phyloP scores from a whole-genome alignment of 2,888 invertebrate genomes.

The Philereme vetulata region DNA sequence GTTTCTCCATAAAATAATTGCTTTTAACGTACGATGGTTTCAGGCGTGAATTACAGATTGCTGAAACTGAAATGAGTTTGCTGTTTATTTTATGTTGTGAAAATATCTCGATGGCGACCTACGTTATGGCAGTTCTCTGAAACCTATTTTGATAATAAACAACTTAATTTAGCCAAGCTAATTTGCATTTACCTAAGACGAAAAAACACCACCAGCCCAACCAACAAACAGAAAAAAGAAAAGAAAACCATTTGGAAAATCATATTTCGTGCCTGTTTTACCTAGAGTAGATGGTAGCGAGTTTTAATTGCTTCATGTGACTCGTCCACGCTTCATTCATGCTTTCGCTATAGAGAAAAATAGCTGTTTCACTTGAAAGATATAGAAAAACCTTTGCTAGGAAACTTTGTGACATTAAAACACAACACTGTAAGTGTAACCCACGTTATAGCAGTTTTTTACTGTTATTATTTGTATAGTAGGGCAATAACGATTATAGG shows the following conservation, averaged over 20 bases:
- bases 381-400: no score
- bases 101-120: slow-evolving; percentile 9
- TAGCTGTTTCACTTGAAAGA: not conserved
- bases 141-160: no score
- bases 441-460: no score
- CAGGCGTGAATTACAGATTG: slow-evolving; percentile 41
- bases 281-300: slow-evolving; percentile 41
- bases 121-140: no score
- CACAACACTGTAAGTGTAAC: no score
- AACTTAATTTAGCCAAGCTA: no score
- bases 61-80: slow-evolving; percentile 36
- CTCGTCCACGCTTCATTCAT: slow-evolving; percentile 52
- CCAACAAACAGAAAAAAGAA: slow-evolving; percentile 22
- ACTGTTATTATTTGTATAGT: no score
- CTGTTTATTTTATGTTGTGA: slow-evolving; percentile 27
- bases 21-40: slow-evolving; percentile 41
- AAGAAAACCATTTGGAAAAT: slow-evolving; percentile 42
- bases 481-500: no score
- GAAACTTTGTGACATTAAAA: no score
- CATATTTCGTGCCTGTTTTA: slow-evolving; percentile 42
- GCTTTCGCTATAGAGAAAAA: slow-evolving; percentile 11
- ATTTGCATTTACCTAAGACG: slow-evolving; percentile 9
- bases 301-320: slow-evolving; percentile 66
- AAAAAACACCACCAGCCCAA: not conserved
- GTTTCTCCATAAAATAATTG: slow-evolving; percentile 49